Evolutionary conservation across 2,888 invertebrate species (phyloP).

Genomic region (Himalopsyche anomala): DNA sequence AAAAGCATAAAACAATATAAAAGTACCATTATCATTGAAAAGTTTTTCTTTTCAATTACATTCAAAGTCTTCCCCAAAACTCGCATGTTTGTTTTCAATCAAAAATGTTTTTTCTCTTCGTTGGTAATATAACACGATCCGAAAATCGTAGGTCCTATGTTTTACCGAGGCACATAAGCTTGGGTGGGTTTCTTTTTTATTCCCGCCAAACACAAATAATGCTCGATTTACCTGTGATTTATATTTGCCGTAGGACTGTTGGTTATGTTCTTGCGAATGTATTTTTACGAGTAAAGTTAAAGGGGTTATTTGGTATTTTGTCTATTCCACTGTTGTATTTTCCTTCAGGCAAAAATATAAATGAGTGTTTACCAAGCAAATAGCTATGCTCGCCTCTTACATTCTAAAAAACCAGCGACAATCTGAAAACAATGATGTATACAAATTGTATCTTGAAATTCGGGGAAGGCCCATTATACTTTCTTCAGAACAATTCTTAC

Average conservation of each 20-base stretch:
- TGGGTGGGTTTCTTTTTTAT: constrained; percentile 11
- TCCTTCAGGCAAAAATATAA: constrained; percentile 47
- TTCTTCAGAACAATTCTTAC: constrained; percentile 16
- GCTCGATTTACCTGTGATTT: constrained; percentile 31
- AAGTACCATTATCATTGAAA: no score
- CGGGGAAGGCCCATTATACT: constrained; percentile 51
- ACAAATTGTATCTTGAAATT: constrained; percentile 60
- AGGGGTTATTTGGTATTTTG: not conserved
- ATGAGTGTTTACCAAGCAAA: constrained; percentile 56
- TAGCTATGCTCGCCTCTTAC: constrained; percentile 18
- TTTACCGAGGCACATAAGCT: not conserved
- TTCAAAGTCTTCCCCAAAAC: constrained; percentile 3
- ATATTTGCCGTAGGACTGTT: not conserved
- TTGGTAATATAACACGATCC: constrained; percentile 2
- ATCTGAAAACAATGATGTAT: constrained; percentile 48
- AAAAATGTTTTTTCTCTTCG: not conserved
- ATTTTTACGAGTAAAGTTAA: constrained; percentile 17
- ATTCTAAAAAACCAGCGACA: constrained; percentile 9
- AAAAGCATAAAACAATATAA: no score
- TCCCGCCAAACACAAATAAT: constrained; percentile 23
- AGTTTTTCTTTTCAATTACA: not conserved
- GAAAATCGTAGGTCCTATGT: constrained; percentile 1
- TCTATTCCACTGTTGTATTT: not conserved
- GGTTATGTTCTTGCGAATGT: constrained; percentile 2
- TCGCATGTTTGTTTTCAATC: constrained; percentile 19